Evolutionary conservation across 2,888 invertebrate genomes (phyloP), one percentile per base, ranked within the genome.

Genomic region (Tetragnatha montana): DNA sequence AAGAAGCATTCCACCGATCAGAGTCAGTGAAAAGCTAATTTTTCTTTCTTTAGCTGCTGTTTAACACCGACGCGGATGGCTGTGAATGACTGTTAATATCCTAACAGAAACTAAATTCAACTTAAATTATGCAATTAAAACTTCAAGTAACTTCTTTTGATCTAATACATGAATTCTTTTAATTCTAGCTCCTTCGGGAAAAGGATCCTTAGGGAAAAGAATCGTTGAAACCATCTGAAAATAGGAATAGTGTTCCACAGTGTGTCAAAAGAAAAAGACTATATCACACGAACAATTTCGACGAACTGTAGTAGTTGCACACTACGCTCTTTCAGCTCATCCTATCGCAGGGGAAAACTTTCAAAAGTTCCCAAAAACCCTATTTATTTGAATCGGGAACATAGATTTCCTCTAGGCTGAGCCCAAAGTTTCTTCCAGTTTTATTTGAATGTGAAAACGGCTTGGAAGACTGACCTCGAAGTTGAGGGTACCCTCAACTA

Each of bases 311-410:
- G 60, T 60, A 60, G 60, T 6, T 82, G 22, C 68, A 14, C 21
- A n/a, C 70, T 81, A 75, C 47, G 81, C 49, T 50, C 17, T 71
- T 35, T 22, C 82, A 81, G 49, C 12, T 51, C 60, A 71, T 74
- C 50, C 74, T 70, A 49, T 51, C 51, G 81, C 19, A 21, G 71
- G 50, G 49, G 60, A 60, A 60, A 60, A 60, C 12, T 35, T 35
- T 21, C 78, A 60, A 60, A 21, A 79, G 78, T 81, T 81, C 71
- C 49, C n/a, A 79, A 85, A 19, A 73, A 68, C 78, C 81, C 80
- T 87, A 87, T 87, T 87, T 87, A 87, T 87, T 87, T 81, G 49
- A 87, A 81, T 49, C 51, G 81, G 81, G 87, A 50, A 81, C 69
- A 80, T 80, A 80, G 35, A 80, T 35, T 71, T 51, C 47, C 68